These are phyloP conservation scores for Zaprionus vittiger DNA, from an alignment of 1,140 invertebrate species.

Conservation along the genomic window DNA sequence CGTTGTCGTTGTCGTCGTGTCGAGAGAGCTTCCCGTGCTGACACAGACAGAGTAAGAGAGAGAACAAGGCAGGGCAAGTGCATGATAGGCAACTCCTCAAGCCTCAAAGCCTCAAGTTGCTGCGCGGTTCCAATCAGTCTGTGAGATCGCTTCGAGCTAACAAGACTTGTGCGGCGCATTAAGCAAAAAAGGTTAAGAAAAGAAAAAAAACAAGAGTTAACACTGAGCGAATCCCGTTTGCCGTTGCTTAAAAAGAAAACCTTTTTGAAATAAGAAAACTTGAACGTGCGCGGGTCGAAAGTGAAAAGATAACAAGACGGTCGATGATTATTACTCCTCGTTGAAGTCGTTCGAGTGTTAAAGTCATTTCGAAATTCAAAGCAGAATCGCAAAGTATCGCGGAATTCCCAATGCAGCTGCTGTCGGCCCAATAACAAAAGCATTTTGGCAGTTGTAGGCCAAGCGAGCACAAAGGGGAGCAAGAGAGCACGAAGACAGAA, in stretches of 20 bases:
- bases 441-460: slow-evolving; percentile 47
- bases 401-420: slow-evolving; percentile 31
- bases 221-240: slow-evolving; percentile 36
- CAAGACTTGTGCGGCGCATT: slow-evolving; percentile 42
- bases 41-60: not conserved
- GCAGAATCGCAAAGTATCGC: not conserved
- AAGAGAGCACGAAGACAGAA: not conserved
- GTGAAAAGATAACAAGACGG: slow-evolving; percentile 25
- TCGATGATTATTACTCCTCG: too few relatives aligned
- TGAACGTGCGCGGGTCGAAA: slow-evolving; percentile 26
- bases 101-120: slow-evolving; percentile 5
- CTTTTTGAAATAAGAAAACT: slow-evolving; percentile 32
- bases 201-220: slow-evolving; percentile 12
- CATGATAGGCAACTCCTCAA: slow-evolving; percentile 40
- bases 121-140: slow-evolving; percentile 51
- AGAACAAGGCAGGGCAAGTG: not conserved
- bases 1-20: not conserved
- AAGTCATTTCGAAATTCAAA: slow-evolving; percentile 23
- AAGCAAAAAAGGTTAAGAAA: slow-evolving; percentile 12
- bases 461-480: slow-evolving; percentile 32
- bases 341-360: too few relatives aligned
- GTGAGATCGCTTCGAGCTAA: slow-evolving; percentile 60
- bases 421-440: slow-evolving; percentile 30
- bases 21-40: not conserved
- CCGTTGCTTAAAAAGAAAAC: slow-evolving; percentile 27